These are phyloP conservation scores for Andrena fulva DNA, from an alignment of 2,888 invertebrate genomes.

Conservation along the genomic window DNA sequence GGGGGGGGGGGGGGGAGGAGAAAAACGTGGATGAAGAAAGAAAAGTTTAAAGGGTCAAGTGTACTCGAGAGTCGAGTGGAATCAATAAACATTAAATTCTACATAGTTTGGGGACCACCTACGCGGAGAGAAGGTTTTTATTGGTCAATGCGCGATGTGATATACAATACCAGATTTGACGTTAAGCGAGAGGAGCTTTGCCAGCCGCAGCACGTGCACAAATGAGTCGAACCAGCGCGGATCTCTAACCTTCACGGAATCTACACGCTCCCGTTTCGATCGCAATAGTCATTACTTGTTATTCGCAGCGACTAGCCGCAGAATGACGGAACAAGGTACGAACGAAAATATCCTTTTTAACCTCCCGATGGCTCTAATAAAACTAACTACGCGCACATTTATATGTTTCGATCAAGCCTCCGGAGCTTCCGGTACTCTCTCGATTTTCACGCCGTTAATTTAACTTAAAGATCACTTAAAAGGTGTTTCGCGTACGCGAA, in stretches of 20 bases:
- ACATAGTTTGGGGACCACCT: conserved; percentile 22
- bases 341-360: neutral
- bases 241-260: conserved; percentile 46
- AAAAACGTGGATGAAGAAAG: conserved; percentile 6
- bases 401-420: neutral
- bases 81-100: conserved; percentile 54
- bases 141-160: conserved; percentile 21
- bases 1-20: too few species aligned
- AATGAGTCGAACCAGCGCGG: conserved; percentile 20
- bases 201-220: conserved; percentile 47
- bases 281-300: neutral
- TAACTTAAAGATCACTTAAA: conserved; percentile 23
- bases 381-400: neutral
- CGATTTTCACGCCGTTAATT: neutral
- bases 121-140: conserved; percentile 19
- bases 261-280: conserved; percentile 1
- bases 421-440: neutral
- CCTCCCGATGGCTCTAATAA: neutral
- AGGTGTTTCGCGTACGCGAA: neutral
- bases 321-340: conserved; percentile 63
- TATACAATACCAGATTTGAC: conserved; percentile 47
- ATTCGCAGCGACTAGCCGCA: conserved; percentile 5
- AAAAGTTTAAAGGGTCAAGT: conserved; percentile 45
- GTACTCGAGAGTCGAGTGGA: conserved; percentile 11
- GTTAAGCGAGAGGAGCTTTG: conserved; percentile 22